Base-by-base conservation (phyloP, 2,888 invertebrate genomes). In the Trileptium ribeirensis region DNA sequence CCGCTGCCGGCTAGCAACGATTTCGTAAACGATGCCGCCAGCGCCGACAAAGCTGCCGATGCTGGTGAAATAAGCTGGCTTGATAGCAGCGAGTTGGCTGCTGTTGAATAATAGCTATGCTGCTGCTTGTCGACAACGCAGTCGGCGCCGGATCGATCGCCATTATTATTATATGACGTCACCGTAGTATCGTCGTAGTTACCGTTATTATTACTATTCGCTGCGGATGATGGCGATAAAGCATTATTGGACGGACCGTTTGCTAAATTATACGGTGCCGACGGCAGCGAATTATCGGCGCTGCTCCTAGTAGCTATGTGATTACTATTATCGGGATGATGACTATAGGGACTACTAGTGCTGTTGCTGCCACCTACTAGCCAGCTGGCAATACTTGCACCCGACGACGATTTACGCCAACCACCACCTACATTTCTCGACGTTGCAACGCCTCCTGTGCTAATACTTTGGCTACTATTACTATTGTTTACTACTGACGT, bases 21-120 rank as follows among this genome's bases (percentile, higher is more conserved):
- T 51, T 51, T 51, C 24, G 51, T 51, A 15, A 51, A 8, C 8
- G 51, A 8, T 24, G 51, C 8, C 24, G 51, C 24, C 51, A 51
- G 24, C 51, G 51, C 51, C 24, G 51, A 15, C 51, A 51, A 51
- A 8, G 51, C 51, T 8, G 34, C n/a, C 15, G 29, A n/a, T n/a
- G 78, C 36, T 38, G 37, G 78, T 77, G 78, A 38, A 29, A 29
- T n/a, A n/a, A n/a, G n/a, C n/a, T n/a, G n/a, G n/a, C n/a, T n/a
- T n/a, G n/a, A n/a, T n/a, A n/a, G n/a, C n/a, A n/a, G n/a, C n/a
- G n/a, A n/a, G n/a, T n/a, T n/a, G n/a, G n/a, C n/a, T n/a, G n/a
- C n/a, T n/a, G n/a, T n/a, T n/a, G n/a, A n/a, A n/a, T n/a, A n/a
- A n/a, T n/a, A n/a, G n/a, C n/a, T n/a, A n/a, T n/a, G n/a, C n/a